A percentile compares a stretch with the other conserved stretches of the same genome.
Conservation (phyloP, 2,797 vertebrate species). For the Pampus argenteus region DNA sequence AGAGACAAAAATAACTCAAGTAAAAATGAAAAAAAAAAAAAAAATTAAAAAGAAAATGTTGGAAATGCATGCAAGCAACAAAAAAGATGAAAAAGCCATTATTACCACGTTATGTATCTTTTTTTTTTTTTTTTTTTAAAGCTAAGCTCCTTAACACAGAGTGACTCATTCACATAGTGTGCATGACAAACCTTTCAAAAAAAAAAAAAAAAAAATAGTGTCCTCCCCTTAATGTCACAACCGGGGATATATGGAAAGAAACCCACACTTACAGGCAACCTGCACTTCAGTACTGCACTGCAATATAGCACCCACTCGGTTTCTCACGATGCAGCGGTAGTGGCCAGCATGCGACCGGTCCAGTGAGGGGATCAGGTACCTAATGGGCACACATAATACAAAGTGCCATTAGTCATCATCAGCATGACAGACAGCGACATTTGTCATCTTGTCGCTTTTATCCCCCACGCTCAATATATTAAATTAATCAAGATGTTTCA, state of each 20-base stretch:
- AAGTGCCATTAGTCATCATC: slow-evolving; percentile 68
- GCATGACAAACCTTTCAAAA: slow-evolving; percentile 52
- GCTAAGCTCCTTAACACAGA: slow-evolving; percentile 47
- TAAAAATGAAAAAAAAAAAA: slow-evolving; percentile 19
- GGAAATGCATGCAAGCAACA: slow-evolving; percentile 9
- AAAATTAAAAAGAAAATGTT: slow-evolving; percentile 1
- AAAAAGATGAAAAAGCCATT: slow-evolving; percentile 30
- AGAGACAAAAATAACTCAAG: neutral
- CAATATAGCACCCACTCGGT: slow-evolving; percentile 96
- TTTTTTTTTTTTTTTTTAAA: slow-evolving; percentile 40
- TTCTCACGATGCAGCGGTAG: slow-evolving; percentile 98
- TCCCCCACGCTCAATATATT: slow-evolving; percentile 42
- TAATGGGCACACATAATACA: slow-evolving; percentile 70
- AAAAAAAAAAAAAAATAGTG: too few relatives aligned
- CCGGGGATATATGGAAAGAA: slow-evolving; percentile 24
- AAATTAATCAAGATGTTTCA: slow-evolving; percentile 64
- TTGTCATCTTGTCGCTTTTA: slow-evolving; percentile 61
- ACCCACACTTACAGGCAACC: slow-evolving; percentile 94
- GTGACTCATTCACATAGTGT: slow-evolving; percentile 57
- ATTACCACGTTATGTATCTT: slow-evolving; percentile 33
- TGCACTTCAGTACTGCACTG: slow-evolving; percentile 96
- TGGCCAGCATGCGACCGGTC: slow-evolving; percentile 94
- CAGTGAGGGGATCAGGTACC: slow-evolving; percentile 96
- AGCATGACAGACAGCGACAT: slow-evolving; percentile 55
- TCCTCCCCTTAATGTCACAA: slow-evolving; percentile 25